Percentiles rank a stretch among this genome's conserved stretches.
Conservation (phyloP, 2,113 vertebrate species). For the Ivindomyrus marchei region DNA sequence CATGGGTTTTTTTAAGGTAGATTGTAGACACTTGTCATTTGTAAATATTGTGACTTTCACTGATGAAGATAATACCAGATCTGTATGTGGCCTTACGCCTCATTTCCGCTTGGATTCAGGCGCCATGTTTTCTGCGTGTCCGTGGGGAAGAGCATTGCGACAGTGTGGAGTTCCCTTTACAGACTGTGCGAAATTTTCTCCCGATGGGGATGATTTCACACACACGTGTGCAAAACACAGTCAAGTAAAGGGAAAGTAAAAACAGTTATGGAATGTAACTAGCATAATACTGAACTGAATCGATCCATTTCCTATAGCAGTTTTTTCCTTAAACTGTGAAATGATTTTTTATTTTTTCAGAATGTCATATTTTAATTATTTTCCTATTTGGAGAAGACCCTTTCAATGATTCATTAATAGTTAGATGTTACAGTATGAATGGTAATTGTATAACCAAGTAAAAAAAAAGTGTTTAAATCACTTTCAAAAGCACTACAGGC, state of each 20-base stretch:
- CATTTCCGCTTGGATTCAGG: not conserved
- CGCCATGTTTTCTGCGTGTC: not conserved
- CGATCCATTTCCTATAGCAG: not conserved
- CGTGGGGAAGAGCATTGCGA: not conserved
- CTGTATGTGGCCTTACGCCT: not conserved
- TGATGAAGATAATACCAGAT: not conserved
- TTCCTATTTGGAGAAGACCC: not conserved
- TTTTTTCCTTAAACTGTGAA: not conserved
- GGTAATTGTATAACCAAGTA: not conserved
- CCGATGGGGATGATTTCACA: not conserved
- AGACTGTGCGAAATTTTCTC: not conserved
- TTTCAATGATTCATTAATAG: not conserved
- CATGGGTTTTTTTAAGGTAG: slow-evolving; percentile 6
- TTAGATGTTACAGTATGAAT: not conserved
- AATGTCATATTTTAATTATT: not conserved
- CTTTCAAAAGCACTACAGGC: not conserved
- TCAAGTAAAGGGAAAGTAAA: not conserved
- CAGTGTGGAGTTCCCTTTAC: not conserved
- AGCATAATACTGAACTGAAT: not conserved
- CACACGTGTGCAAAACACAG: not conserved
- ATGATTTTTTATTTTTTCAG: not conserved
- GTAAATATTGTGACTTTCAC: not conserved
- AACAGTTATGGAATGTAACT: not conserved
- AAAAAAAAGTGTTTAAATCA: not conserved
- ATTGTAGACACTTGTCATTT: not conserved